Evolutionary conservation across 2,113 vertebrate genomes (phyloP).

Genomic region (Planiliza haematocheilus): DNA sequence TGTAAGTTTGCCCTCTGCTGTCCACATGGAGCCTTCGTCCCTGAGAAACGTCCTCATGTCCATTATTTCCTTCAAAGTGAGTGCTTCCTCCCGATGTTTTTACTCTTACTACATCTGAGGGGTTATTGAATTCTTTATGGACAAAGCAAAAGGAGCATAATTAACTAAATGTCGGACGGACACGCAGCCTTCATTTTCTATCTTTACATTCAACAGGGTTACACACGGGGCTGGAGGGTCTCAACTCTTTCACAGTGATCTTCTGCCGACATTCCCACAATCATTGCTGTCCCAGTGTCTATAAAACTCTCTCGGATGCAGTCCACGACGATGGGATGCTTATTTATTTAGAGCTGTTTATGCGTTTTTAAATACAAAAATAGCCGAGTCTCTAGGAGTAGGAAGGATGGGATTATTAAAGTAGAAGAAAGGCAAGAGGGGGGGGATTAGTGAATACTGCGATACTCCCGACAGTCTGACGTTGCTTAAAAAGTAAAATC

Average conservation of each 20-base stretch:
- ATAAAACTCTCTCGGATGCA: slow-evolving; percentile 33
- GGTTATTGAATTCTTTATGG: neutral
- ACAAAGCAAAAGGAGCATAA: neutral
- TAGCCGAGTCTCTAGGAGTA: slow-evolving; percentile 25
- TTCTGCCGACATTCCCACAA: slow-evolving; percentile 60
- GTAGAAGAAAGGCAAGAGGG: slow-evolving; percentile 4
- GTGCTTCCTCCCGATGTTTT: slow-evolving; percentile 44
- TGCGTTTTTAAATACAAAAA: slow-evolving; percentile 70
- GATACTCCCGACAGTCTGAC: slow-evolving; percentile 10
- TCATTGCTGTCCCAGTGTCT: slow-evolving; percentile 65
- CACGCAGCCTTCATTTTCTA: slow-evolving; percentile 5
- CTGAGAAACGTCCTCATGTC: neutral
- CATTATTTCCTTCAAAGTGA: slow-evolving; percentile 19
- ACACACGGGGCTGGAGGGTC: slow-evolving; percentile 13
- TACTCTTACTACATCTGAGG: neutral
- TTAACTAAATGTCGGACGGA: slow-evolving; percentile 30
- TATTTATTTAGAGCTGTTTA: slow-evolving; percentile 40
- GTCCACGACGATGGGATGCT: slow-evolving; percentile 35
- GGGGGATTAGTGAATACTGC: slow-evolving; percentile 32
- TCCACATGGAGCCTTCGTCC: slow-evolving; percentile 19
- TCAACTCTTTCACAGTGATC: slow-evolving; percentile 70
- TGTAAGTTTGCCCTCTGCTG: slow-evolving; percentile 60
- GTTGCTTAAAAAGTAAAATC: slow-evolving; percentile 42
- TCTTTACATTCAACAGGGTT: no score
- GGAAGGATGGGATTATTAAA: slow-evolving; percentile 1